Percentiles rank a stretch among this genome's conserved stretches.
Evolutionary conservation across 2,113 vertebrate species (phyloP).

Genomic region (Nyctereutes procyonoides): DNA sequence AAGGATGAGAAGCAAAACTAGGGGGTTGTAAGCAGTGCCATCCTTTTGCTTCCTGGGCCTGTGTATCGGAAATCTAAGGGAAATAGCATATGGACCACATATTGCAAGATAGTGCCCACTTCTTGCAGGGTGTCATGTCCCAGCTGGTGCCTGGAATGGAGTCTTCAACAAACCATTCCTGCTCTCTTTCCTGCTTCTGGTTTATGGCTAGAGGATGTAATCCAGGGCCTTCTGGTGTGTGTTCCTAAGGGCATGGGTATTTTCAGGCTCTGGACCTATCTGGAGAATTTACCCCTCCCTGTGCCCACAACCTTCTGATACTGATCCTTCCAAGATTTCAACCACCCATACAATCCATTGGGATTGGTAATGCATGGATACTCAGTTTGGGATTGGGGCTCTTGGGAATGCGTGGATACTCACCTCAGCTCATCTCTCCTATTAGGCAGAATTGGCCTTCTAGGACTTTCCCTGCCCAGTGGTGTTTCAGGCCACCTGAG

Average conservation of each 20-base stretch:
- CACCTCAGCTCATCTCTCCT: background rate
- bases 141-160: background rate
- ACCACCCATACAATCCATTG: background rate
- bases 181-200: background rate
- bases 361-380: background rate
- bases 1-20: background rate
- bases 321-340: background rate
- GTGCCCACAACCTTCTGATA: background rate
- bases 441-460: background rate
- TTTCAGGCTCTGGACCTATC: background rate
- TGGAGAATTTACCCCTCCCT: background rate
- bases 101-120: background rate
- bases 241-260: background rate
- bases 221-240: background rate
- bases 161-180: background rate
- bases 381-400: background rate
- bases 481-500: background rate
- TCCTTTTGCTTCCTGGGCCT: background rate
- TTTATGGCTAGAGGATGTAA: background rate
- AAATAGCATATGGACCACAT: background rate
- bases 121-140: background rate
- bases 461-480: background rate
- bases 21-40: background rate
- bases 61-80: background rate
- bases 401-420: background rate